Conservation (phyloP, 2,113 vertebrate species). For the Calypte anna region DNA sequence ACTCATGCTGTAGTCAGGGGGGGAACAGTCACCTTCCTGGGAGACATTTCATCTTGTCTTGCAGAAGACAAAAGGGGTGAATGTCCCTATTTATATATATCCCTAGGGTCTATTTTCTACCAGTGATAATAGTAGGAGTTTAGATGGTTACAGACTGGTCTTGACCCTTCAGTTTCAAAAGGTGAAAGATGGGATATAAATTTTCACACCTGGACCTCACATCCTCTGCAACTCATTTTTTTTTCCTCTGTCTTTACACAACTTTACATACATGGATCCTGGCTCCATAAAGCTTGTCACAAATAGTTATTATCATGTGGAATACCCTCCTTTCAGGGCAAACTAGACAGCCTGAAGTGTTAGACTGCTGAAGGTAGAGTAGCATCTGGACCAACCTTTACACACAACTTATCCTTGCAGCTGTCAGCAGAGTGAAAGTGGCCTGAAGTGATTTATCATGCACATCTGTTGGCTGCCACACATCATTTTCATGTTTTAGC, state of each 20-base stretch:
- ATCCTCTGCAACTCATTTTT: accelerated
- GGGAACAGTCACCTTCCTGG: background rate
- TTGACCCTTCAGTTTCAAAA: background rate
- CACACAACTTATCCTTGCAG: background rate
- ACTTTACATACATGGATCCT: background rate
- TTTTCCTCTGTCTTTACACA: background rate
- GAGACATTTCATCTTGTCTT: background rate
- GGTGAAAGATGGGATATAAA: background rate
- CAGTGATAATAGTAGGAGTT: background rate
- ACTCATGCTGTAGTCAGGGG: background rate
- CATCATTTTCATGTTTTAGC: background rate
- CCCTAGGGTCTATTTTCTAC: background rate
- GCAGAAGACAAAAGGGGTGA: background rate
- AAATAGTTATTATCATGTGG: accelerated
- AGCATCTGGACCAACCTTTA: background rate
- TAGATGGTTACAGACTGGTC: background rate
- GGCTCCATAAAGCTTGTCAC: background rate
- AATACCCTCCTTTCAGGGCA: background rate
- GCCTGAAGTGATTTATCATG: background rate
- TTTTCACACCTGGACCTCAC: background rate
- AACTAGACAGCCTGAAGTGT: background rate
- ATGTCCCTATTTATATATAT: background rate
- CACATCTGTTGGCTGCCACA: background rate
- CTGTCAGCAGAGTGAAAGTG: background rate
- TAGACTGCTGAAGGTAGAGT: background rate